Evolutionary conservation across 1,140 invertebrate species (phyloP).

Genomic region (Lanistes nyassanus): DNA sequence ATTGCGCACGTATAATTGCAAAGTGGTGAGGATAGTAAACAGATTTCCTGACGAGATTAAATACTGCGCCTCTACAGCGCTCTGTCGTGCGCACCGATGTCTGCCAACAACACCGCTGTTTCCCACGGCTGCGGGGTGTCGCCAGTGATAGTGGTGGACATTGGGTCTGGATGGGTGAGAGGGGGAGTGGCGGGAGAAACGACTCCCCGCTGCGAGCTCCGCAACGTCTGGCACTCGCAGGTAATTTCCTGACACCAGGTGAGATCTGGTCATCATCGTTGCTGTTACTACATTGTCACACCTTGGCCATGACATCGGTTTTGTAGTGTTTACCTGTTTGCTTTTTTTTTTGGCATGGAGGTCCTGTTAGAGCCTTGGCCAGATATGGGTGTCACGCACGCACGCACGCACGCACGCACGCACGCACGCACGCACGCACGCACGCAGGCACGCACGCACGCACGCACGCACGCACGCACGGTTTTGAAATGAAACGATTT

Average conservation of each 20-base stretch:
- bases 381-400: neutral
- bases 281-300: neutral
- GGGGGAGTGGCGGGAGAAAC: slow-evolving; percentile 8
- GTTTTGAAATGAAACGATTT: neutral
- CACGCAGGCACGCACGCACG: slow-evolving; percentile 5
- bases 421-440: slow-evolving; percentile 6
- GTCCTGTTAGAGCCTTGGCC: neutral
- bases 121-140: neutral
- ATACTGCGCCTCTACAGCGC: too few relatives aligned
- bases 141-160: slow-evolving; percentile 1
- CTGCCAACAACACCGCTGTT: neutral
- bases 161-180: slow-evolving; percentile 7
- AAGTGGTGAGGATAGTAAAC: too few relatives aligned
- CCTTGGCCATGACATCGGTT: neutral
- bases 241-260: neutral
- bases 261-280: neutral
- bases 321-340: neutral
- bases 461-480: neutral
- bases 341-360: neutral
- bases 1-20: too few relatives aligned
- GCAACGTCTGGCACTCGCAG: neutral
- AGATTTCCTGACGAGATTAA: too few relatives aligned
- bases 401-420: slow-evolving; percentile 11
- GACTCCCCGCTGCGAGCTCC: slow-evolving; percentile 1
- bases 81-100: neutral